Conservation (phyloP, 2,888 invertebrate species). For the Cephus pulcher region DNA sequence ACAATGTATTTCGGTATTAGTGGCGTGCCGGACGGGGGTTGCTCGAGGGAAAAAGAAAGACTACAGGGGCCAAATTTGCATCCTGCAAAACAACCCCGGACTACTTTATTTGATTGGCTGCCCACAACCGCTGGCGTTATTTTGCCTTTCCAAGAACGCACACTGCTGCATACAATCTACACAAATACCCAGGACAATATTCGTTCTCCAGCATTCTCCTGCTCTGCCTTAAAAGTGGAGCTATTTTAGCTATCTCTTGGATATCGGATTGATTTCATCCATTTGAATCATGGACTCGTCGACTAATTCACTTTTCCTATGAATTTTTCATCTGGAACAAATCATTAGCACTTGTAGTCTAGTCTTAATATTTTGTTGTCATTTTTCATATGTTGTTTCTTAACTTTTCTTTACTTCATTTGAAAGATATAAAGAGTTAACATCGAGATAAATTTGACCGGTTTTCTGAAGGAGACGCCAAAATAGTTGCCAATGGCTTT, state of each 20-base stretch:
- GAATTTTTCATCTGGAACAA: background rate
- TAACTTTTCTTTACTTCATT: background rate
- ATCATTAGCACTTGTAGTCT: background rate
- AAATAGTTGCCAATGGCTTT: background rate
- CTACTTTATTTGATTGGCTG: slow-evolving; percentile 62
- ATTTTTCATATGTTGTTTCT: background rate
- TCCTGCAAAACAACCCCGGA: slow-evolving; percentile 55
- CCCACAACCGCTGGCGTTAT: slow-evolving; percentile 24
- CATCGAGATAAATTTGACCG: no score
- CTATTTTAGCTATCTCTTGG: background rate
- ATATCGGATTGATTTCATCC: background rate
- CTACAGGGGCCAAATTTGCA: slow-evolving; percentile 56
- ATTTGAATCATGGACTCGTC: background rate
- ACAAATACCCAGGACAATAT: background rate
- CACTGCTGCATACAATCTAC: background rate
- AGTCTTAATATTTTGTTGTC: background rate
- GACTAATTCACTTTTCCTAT: background rate
- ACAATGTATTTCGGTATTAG: slow-evolving; percentile 25
- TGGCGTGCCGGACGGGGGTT: slow-evolving; percentile 11
- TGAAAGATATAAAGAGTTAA: no score
- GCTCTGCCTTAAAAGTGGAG: background rate
- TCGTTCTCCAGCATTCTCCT: background rate
- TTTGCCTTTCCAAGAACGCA: background rate
- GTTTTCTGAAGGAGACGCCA: background rate
- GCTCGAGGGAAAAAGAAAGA: slow-evolving; percentile 22